Evolutionary conservation across 2,113 vertebrate species (phyloP).

Genomic region (Junco hyemalis): DNA sequence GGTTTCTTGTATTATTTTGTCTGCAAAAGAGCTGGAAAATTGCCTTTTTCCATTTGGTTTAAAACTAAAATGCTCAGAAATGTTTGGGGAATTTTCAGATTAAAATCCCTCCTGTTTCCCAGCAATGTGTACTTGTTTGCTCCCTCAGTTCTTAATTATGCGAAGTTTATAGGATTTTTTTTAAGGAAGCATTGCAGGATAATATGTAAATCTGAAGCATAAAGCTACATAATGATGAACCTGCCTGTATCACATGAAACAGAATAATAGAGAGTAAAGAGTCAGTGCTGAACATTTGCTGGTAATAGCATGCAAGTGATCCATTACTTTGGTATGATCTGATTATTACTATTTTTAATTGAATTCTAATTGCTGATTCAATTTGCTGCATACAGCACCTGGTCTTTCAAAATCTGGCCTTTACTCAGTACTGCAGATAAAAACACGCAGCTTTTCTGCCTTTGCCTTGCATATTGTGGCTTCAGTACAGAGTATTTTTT

Average conservation of each 20-base stretch:
- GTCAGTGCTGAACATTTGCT: neutral
- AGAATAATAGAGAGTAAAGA: neutral
- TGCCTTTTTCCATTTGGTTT: neutral
- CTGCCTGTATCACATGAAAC: neutral
- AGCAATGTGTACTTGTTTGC: neutral
- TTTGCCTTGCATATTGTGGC: neutral
- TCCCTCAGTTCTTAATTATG: neutral
- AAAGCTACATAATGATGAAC: neutral
- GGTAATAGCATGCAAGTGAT: slow-evolving; percentile 20
- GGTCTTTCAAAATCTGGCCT: neutral
- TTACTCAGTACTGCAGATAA: neutral
- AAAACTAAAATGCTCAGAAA: neutral
- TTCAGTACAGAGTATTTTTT: neutral
- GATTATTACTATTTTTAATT: slow-evolving; percentile 11
- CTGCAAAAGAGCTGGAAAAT: slow-evolving; percentile 13
- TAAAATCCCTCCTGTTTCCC: neutral
- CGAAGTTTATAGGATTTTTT: neutral
- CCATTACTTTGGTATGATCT: neutral
- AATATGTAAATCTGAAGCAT: neutral
- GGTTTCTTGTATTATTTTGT: slow-evolving; percentile 29
- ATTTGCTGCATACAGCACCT: neutral
- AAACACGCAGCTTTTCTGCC: neutral
- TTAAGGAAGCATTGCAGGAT: neutral
- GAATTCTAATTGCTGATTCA: neutral
- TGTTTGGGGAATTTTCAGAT: neutral